Conservation (phyloP, 2,797 vertebrate genomes). For the Urosaurus nigricauda region DNA sequence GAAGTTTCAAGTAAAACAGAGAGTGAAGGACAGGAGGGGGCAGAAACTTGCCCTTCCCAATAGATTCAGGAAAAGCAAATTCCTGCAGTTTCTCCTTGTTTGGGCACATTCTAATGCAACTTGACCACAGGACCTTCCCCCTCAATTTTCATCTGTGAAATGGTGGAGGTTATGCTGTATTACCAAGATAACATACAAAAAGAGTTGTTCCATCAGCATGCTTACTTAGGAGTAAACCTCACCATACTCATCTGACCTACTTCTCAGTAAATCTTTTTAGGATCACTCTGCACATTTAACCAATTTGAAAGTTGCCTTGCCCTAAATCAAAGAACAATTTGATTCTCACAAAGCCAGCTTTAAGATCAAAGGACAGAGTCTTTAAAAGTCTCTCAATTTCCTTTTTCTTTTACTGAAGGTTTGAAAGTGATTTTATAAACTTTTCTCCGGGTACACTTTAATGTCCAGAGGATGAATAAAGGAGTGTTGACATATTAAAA, state of each 20-base stretch:
- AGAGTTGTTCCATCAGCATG: neutral
- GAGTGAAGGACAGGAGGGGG: too few relatives aligned
- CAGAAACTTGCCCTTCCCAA: too few relatives aligned
- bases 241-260: neutral
- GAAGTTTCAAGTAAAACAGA: too few relatives aligned
- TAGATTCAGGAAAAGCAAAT: too few relatives aligned
- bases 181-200: neutral
- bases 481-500: constrained; percentile 6
- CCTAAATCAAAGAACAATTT: constrained; percentile 8
- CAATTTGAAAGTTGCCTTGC: neutral
- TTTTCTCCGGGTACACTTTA: constrained; percentile 11
- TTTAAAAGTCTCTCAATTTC: neutral
- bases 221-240: neutral
- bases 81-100: too few relatives aligned
- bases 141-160: too few relatives aligned
- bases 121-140: too few relatives aligned
- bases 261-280: neutral
- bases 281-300: neutral
- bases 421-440: constrained; percentile 1
- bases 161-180: too few relatives aligned
- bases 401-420: neutral
- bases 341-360: constrained; percentile 17
- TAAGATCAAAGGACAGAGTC: constrained; percentile 20
- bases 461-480: constrained; percentile 22
- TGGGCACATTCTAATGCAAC: too few relatives aligned